Evolutionary conservation across 1,140 invertebrate species (phyloP), one percentile per base, ranked within the genome.

Genomic region (Drosophila prosaltans): DNA sequence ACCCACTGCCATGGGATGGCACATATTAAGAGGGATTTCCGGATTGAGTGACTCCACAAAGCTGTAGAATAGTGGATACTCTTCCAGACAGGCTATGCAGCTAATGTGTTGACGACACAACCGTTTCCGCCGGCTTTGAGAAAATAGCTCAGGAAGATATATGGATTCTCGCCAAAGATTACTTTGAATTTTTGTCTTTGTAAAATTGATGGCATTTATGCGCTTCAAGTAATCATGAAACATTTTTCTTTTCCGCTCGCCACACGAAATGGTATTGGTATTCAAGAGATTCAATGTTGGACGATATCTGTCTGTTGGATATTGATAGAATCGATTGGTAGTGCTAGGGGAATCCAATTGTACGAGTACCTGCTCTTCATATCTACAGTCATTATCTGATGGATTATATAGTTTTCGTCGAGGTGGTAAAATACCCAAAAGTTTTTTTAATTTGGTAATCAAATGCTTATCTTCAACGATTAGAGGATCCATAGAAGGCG

Each of bases 361-460:
- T 36, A 4, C 2, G 4, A 6, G 0, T 36, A 36, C 6, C 32
- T 36, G 3, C 6, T 6, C 39, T 0, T 64, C 28, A 11, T 66
- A 48, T 36, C 3, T 36, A 1, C 75, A 61, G 28, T 26, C 51
- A 1, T 74, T 43, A 0, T 51, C 11, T 2, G 41, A 59, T 2
- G 79, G 83, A 69, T 82, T 79, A 55, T 82, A 86, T 2, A 86
- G 75, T 21, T 59, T 69, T 0, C 82, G 83, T 9, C 63, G 68
- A 3, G 69, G 39, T 0, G 83, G 55, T n/a, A 79, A 45, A 2
- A 88, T 63, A 0, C 75, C 83, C 54, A 86, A 41, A 16, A 86
- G 63, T 24, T 88, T 86, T 43, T 69, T 63, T 16, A 86, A 3
- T 7, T 70, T 57, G 1, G 51, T 76, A 3, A 21, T 26, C 8